Conservation (phyloP, 2,888 invertebrate species). For the Ptilodon capucinus region DNA sequence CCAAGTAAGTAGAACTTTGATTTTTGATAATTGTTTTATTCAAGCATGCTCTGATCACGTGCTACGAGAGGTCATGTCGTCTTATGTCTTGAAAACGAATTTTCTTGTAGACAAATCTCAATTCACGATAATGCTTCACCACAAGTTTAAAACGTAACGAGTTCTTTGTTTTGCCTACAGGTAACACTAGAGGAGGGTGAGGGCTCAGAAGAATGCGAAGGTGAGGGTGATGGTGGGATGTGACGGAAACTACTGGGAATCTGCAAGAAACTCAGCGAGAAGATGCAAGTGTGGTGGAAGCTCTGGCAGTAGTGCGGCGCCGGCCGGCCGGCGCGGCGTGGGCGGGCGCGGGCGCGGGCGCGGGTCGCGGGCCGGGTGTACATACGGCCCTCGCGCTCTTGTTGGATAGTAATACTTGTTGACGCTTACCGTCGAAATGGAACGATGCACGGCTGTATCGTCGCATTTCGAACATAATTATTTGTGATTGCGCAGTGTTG, state of each 20-base stretch:
- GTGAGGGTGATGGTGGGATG: conserved; percentile 87
- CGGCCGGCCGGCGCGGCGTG: conserved; percentile 32
- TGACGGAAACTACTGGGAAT: conserved; percentile 96
- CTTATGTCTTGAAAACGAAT: neutral
- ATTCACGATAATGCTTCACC: neutral
- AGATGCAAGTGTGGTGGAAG: conserved; percentile 94
- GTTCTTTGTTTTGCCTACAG: conserved; percentile 56
- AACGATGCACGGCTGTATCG: conserved; percentile 65
- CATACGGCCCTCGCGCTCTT: conserved; percentile 31
- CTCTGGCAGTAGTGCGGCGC: conserved; percentile 84
- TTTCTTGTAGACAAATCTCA: neutral
- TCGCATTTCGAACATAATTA: conserved; percentile 74
- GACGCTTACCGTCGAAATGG: conserved; percentile 78
- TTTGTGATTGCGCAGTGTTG: conserved; percentile 79
- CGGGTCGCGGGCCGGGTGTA: conserved; percentile 12
- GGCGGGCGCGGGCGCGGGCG: too few relatives aligned
- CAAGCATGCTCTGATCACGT: too few relatives aligned
- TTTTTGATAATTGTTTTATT: neutral
- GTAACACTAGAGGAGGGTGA: conserved; percentile 95
- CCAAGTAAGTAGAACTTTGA: conserved; percentile 78
- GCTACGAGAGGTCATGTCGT: too few relatives aligned
- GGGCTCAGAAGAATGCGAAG: conserved; percentile 84
- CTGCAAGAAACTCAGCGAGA: conserved; percentile 94
- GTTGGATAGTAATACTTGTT: conserved; percentile 76
- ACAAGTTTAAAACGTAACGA: neutral